Evolutionary conservation across 2,797 vertebrate species (phyloP).

Genomic region (Molossus alvarezi): DNA sequence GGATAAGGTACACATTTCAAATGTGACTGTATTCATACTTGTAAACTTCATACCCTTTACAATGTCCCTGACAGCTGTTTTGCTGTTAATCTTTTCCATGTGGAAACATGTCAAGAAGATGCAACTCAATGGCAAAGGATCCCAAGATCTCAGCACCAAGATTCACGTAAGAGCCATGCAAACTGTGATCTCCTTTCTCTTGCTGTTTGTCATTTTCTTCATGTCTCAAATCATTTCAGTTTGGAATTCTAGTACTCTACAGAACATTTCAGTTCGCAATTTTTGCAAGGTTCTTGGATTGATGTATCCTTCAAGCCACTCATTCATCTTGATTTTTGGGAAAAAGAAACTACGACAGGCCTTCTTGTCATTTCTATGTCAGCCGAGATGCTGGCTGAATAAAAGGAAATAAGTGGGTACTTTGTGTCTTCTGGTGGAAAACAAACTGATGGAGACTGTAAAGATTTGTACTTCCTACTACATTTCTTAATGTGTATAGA

Average conservation of each 20-base stretch:
- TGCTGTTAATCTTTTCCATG: not conserved
- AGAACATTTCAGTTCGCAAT: rapidly evolving
- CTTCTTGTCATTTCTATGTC: not conserved
- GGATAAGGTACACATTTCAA: not conserved
- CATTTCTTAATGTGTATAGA: not conserved
- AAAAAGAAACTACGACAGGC: not conserved
- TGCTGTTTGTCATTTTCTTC: not conserved
- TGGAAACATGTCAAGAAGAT: not conserved
- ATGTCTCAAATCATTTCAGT: not conserved
- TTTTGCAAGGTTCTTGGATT: not conserved
- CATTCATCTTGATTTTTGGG: not conserved
- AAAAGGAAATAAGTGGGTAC: not conserved
- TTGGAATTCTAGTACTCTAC: rapidly evolving
- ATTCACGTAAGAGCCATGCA: not conserved
- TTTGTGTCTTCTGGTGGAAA: not conserved
- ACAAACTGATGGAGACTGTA: not conserved
- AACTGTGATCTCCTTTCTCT: not conserved
- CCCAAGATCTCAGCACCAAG: not conserved
- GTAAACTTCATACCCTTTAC: not conserved
- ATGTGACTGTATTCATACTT: rapidly evolving
- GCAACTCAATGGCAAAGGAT: not conserved
- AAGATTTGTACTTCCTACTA: not conserved
- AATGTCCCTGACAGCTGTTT: not conserved
- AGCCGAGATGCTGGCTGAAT: not conserved
- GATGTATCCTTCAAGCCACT: not conserved